These are phyloP conservation scores for Apodemia hepburni DNA, from an alignment of 2,888 invertebrate species.

Conservation along the genomic window DNA sequence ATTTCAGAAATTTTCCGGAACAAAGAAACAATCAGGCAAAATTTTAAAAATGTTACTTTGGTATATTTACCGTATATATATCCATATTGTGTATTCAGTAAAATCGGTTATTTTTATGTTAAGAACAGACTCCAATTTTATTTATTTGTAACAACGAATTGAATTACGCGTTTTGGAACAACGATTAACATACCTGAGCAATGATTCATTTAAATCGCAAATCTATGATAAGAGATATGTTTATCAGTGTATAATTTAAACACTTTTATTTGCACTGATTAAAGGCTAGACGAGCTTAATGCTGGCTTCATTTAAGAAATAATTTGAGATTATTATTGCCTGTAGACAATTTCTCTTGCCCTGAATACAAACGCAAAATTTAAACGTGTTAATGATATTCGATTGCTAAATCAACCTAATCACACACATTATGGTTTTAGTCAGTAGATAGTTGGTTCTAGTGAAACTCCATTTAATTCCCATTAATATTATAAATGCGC, in stretches of 20 bases:
- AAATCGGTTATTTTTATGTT: no score
- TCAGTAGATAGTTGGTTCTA: neutral
- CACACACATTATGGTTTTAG: neutral
- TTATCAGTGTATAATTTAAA: neutral
- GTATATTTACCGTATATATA: no score
- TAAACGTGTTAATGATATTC: neutral
- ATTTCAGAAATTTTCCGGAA: no score
- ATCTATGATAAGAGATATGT: neutral
- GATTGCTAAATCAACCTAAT: neutral
- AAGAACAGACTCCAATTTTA: no score
- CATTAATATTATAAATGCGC: neutral
- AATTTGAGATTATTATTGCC: neutral
- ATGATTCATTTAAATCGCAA: neutral
- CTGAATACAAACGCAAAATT: neutral
- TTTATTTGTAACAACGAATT: no score
- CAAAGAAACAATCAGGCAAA: no score
- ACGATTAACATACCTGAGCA: neutral
- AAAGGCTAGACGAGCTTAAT: neutral
- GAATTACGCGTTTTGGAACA: neutral
- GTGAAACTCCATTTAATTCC: neutral
- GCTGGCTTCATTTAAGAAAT: neutral
- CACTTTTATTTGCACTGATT: slow-evolving; percentile 12
- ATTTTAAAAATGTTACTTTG: no score
- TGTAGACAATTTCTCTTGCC: slow-evolving; percentile 3
- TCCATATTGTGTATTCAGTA: no score